Percentiles rank a stretch among this genome's conserved stretches.
These are phyloP conservation scores for Drosophila nr. medialis DNA, from an alignment of 2,888 invertebrate species.

Conservation along the genomic window DNA sequence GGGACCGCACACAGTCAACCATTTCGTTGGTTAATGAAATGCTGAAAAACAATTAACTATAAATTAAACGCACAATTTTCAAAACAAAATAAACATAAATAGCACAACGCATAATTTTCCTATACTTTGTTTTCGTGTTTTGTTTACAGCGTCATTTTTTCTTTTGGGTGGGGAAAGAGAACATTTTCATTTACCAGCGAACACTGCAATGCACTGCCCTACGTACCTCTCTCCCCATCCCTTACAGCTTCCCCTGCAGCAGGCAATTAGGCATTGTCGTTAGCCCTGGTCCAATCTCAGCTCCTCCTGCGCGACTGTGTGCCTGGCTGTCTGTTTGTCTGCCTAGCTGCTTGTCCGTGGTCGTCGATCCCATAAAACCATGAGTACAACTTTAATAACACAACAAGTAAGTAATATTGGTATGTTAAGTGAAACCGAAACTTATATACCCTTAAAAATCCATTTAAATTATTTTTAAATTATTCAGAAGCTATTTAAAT, in stretches of 20 bases:
- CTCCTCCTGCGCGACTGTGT: slow-evolving; percentile 18
- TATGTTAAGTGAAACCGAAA: background rate
- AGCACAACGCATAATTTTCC: slow-evolving; percentile 64
- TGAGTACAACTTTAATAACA: slow-evolving; percentile 70
- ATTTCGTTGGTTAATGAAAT: slow-evolving; percentile 74
- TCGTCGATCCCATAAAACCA: slow-evolving; percentile 65
- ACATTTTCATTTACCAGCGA: slow-evolving; percentile 64
- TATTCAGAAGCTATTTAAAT: background rate
- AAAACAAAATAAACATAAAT: slow-evolving; percentile 78
- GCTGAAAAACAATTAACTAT: slow-evolving; percentile 78
- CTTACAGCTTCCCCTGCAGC: slow-evolving; percentile 6
- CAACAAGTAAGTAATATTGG: slow-evolving; percentile 40
- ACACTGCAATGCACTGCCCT: slow-evolving; percentile 4
- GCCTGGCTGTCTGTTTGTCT: background rate
- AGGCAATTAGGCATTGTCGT: slow-evolving; percentile 70
- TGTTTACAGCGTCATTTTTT: slow-evolving; percentile 60
- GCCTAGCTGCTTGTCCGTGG: slow-evolving; percentile 15
- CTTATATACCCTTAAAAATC: slow-evolving; percentile 1
- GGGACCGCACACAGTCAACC: slow-evolving; percentile 74
- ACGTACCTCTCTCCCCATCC: background rate
- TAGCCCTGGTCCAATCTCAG: slow-evolving; percentile 41
- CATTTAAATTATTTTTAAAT: background rate
- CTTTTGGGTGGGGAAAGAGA: slow-evolving; percentile 25
- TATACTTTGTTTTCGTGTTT: slow-evolving; percentile 58
- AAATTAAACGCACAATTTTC: slow-evolving; percentile 79